Evolutionary conservation across 2,113 vertebrate species (phyloP), one percentile per base, ranked within the genome.

Genomic region (Plotosus lineatus): DNA sequence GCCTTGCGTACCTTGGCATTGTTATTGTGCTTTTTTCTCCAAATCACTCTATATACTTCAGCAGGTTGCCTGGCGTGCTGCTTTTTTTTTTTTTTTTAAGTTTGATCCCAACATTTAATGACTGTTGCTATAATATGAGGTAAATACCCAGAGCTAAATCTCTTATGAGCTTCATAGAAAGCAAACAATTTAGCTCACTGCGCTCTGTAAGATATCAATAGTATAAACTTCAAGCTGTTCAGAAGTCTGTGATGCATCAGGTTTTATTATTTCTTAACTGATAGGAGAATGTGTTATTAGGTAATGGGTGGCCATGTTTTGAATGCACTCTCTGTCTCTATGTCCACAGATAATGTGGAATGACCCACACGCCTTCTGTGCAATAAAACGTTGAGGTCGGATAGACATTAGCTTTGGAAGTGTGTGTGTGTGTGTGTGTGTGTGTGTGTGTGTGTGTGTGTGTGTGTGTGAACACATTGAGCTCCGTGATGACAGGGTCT

Each of bases 401-500:
- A 77, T 71, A 85, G 81, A 87, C 79, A 66, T 42, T 33, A 44
- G 63, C 15, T 6, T 23, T 56, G 77, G n/a, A 51, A 44, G 44
- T 9, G 40, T 44, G 65, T 15, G 46, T 78, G 74, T 80, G 86
- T n/a, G 65, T 56, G 44, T 9, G 40, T 44, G 65, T 15, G 46
- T 78, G 74, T 80, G 86, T 56, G 44, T 9, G 40, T 44, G 65
- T 15, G 46, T 78, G 74, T 80, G 86, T n/a, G 65, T 56, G 44
- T 9, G 40, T 44, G 65, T 15, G 46, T 78, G 74, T 80, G 86
- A 83, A 66, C 66, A 53, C 44, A 56, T 46, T 71, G 60, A 68
- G 4, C 19, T 72, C 44, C 33, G 86, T 55, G 88, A 87, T 81
- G 89, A 89, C 86, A 89, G 82, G 86, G 26, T n/a, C 76, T 85